phyloP scores from a whole-genome alignment of 2,888 invertebrate species.

The Neuroscelio doddi region DNA sequence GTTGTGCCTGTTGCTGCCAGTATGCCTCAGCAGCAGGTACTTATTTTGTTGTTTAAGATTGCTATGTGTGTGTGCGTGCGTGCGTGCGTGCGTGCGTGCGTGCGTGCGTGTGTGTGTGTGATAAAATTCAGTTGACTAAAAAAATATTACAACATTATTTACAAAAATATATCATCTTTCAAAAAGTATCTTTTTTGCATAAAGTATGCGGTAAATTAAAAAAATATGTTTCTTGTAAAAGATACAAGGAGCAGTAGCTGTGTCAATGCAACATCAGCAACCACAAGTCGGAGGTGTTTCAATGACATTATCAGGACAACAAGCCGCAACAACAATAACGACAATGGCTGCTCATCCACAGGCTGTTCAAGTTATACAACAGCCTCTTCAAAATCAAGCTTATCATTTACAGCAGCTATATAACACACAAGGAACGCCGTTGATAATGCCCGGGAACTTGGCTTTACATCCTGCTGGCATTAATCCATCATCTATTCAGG shows the following conservation, averaged over 20 bases:
- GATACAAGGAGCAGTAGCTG: conserved; percentile 69
- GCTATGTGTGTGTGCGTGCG: no score
- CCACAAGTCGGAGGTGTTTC: conserved; percentile 73
- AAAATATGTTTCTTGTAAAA: no score
- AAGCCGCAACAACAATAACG: conserved; percentile 78
- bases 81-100: no score
- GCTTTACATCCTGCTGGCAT: conserved; percentile 83
- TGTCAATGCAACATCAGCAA: conserved; percentile 74
- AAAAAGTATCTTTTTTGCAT: no score
- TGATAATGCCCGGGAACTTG: conserved; percentile 87
- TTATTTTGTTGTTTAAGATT: conserved; percentile 23
- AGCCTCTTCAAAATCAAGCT: conserved; percentile 82
- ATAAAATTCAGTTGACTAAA: no score
- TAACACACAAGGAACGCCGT: conserved; percentile 82
- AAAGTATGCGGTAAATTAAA: no score
- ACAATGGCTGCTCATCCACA: conserved; percentile 86
- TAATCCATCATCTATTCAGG: conserved; percentile 85
- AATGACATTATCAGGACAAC: conserved; percentile 69
- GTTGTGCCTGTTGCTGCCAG: conserved; percentile 70
- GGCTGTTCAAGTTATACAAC: conserved; percentile 87
- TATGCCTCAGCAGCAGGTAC: conserved; percentile 71
- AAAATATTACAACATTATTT: no score
- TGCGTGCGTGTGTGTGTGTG: no score
- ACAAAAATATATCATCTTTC: no score
- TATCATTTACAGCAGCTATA: conserved; percentile 85